Evolutionary conservation across 2,888 invertebrate species (phyloP).

Genomic region (Flexamia atlantica): DNA sequence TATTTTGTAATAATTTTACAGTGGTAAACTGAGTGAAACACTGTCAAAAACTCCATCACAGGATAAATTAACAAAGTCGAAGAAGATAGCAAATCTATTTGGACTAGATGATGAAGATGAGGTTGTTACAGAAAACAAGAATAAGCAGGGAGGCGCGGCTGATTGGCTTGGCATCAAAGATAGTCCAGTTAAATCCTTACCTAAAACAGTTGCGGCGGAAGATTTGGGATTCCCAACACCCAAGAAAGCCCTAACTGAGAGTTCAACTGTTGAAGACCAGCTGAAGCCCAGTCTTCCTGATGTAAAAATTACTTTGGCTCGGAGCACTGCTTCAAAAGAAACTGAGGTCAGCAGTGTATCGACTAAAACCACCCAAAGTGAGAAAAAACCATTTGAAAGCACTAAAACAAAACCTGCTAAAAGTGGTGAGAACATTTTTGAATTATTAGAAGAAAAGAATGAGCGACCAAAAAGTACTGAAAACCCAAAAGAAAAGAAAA

Average conservation of each 20-base stretch:
- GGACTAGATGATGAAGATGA: slow-evolving; percentile 50
- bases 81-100: slow-evolving; percentile 59
- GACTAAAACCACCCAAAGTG: background rate
- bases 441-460: background rate
- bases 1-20: slow-evolving; percentile 3
- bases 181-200: slow-evolving; percentile 27
- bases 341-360: background rate
- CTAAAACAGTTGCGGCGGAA: background rate
- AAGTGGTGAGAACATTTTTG: slow-evolving; percentile 31
- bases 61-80: slow-evolving; percentile 37
- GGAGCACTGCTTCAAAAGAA: background rate
- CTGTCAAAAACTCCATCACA: background rate
- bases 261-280: background rate
- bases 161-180: slow-evolving; percentile 59
- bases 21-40: background rate
- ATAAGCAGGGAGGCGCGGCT: slow-evolving; percentile 34
- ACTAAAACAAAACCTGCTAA: background rate
- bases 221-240: background rate
- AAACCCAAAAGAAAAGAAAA: slow-evolving; percentile 45
- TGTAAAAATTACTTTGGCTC: background rate
- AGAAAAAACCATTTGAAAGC: background rate
- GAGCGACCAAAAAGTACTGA: background rate
- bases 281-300: background rate
- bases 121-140: slow-evolving; percentile 9
- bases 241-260: background rate